Evolutionary conservation across 2,113 vertebrate genomes (phyloP).

Genomic region (Paracanthobrama guichenoti): DNA sequence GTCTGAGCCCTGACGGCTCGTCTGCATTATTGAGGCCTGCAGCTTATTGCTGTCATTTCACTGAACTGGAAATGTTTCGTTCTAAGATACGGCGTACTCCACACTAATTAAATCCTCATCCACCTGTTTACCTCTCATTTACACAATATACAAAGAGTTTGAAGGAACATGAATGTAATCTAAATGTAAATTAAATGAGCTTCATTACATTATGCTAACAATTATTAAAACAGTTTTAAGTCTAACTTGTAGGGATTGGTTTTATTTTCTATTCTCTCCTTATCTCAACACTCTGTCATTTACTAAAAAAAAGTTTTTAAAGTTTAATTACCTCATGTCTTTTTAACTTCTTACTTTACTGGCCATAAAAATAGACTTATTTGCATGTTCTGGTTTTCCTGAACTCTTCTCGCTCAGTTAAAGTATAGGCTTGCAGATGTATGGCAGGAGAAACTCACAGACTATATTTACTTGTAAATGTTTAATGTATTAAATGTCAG

Average conservation of each 20-base stretch:
- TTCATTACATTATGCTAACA: constrained; percentile 2
- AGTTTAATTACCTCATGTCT: neutral
- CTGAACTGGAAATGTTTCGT: neutral
- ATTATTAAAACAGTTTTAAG: neutral
- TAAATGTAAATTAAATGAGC: neutral
- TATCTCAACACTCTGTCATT: neutral
- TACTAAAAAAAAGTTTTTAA: neutral
- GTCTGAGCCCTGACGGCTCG: neutral
- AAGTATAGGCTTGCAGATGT: neutral
- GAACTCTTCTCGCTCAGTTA: neutral
- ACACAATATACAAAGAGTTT: neutral
- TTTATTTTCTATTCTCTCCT: neutral
- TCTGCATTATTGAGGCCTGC: neutral
- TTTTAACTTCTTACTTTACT: neutral
- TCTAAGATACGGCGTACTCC: neutral
- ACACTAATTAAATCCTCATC: neutral
- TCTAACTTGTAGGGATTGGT: neutral
- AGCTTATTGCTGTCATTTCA: neutral
- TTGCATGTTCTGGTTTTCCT: neutral
- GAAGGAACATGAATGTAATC: neutral
- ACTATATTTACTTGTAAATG: neutral
- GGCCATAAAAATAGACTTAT: neutral
- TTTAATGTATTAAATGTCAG: constrained; percentile 4
- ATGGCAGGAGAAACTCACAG: neutral
- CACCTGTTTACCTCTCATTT: neutral